Evolutionary conservation across 2,888 invertebrate species (phyloP).

Genomic region (Clitarchus hookeri): DNA sequence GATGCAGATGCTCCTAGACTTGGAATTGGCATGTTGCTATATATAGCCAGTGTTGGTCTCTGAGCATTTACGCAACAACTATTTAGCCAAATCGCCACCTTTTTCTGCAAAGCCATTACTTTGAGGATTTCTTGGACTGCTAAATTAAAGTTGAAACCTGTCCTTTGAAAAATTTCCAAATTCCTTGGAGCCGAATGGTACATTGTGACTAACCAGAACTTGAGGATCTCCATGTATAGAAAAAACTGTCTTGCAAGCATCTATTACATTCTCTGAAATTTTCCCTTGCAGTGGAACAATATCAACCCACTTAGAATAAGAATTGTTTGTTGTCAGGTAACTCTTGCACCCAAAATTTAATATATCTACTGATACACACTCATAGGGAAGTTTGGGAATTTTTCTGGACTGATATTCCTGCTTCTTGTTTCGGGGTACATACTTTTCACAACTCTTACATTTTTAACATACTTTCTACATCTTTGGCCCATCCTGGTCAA

Average conservation of each 20-base stretch:
- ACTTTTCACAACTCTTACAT: background rate
- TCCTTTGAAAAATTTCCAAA: background rate
- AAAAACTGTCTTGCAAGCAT: background rate
- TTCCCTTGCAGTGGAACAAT: background rate
- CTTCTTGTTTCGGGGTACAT: background rate
- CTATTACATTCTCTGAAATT: background rate
- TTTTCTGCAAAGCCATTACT: background rate
- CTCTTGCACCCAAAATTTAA: background rate
- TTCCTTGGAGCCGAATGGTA: background rate
- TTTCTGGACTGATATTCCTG: background rate
- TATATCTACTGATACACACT: background rate
- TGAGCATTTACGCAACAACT: background rate
- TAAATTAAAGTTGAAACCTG: background rate
- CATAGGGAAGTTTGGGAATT: background rate
- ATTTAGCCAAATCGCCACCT: background rate
- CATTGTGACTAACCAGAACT: background rate
- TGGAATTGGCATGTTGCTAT: background rate
- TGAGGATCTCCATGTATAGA: background rate
- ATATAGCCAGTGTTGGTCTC: background rate
- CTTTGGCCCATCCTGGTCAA: background rate
- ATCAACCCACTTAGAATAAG: background rate
- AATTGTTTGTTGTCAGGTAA: background rate
- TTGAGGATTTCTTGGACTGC: background rate
- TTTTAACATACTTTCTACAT: constrained; percentile 8
- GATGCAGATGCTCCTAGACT: background rate